phyloP scores from a whole-genome alignment of 2,113 vertebrate genomes.

The Oplegnathus fasciatus region DNA sequence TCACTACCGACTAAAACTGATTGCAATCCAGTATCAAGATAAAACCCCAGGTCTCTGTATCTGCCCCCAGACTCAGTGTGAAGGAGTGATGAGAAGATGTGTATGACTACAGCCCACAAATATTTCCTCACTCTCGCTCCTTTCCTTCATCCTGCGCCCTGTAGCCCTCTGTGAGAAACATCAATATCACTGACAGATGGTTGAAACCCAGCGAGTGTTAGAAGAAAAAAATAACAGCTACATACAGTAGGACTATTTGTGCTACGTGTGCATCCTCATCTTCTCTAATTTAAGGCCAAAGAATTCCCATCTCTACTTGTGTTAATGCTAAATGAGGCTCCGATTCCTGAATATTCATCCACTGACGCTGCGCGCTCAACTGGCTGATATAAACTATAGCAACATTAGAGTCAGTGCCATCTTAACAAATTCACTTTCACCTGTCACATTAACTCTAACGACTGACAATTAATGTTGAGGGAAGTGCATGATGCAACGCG shows the following conservation, averaged over 20 bases:
- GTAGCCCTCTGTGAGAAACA: slow-evolving; percentile 65
- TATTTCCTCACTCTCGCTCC: slow-evolving; percentile 60
- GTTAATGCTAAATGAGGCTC: slow-evolving; percentile 46
- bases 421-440: slow-evolving; percentile 52
- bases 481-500: slow-evolving; percentile 47
- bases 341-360: slow-evolving; percentile 63
- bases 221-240: slow-evolving; percentile 26
- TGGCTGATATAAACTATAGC: slow-evolving; percentile 39
- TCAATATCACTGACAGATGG: slow-evolving; percentile 77
- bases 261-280: slow-evolving; percentile 28
- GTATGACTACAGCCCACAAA: slow-evolving; percentile 55
- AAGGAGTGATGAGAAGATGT: slow-evolving; percentile 62
- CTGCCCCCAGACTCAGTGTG: slow-evolving; percentile 22
- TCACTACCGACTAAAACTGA: slow-evolving; percentile 14
- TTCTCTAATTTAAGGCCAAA: slow-evolving; percentile 51
- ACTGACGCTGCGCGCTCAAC: not conserved
- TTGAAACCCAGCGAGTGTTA: slow-evolving; percentile 48
- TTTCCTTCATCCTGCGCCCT: slow-evolving; percentile 56
- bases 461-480: slow-evolving; percentile 67
- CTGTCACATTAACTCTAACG: slow-evolving; percentile 66
- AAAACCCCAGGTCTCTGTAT: slow-evolving; percentile 19
- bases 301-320: slow-evolving; percentile 39
- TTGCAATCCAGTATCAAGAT: slow-evolving; percentile 10
- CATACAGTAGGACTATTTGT: slow-evolving; percentile 46
- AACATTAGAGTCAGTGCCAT: slow-evolving; percentile 39